These are phyloP conservation scores for Bibio marci DNA, from an alignment of 2,888 invertebrate species.

Conservation along the genomic window DNA sequence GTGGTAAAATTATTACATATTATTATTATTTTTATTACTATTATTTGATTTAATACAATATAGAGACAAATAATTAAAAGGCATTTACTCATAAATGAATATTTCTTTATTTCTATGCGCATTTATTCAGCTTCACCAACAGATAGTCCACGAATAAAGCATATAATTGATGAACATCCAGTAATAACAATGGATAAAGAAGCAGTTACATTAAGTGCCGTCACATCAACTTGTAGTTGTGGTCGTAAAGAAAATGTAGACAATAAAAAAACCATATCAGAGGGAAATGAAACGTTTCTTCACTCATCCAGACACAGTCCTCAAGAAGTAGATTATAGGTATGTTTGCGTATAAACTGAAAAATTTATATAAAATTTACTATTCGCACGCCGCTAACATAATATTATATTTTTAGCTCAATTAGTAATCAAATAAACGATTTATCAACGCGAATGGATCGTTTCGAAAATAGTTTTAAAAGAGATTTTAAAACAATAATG, in stretches of 20 bases:
- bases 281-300: not conserved
- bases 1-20: slow-evolving; percentile 39
- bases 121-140: slow-evolving; percentile 13
- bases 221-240: slow-evolving; percentile 13
- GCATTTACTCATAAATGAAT: not conserved
- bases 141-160: slow-evolving; percentile 10
- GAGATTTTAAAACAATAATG: slow-evolving; percentile 18
- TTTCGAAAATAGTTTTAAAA: slow-evolving; percentile 17
- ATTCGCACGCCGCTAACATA: not conserved
- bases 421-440: slow-evolving; percentile 16
- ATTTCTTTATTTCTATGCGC: not conserved
- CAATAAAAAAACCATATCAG: slow-evolving; percentile 1
- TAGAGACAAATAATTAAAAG: too few relatives aligned
- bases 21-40: too few relatives aligned
- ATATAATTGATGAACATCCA: not conserved
- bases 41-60: too few relatives aligned
- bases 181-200: slow-evolving; percentile 8
- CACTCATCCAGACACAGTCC: not conserved
- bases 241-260: slow-evolving; percentile 9
- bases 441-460: slow-evolving; percentile 16
- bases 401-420: slow-evolving; percentile 11
- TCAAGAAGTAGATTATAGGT: not conserved
- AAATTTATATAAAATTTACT: not conserved
- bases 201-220: slow-evolving; percentile 17
- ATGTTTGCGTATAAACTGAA: not conserved